Percentiles rank a stretch among this genome's conserved stretches.
phyloP scores from a whole-genome alignment of 2,797 vertebrate genomes.

The Cheirogaleus major region DNA sequence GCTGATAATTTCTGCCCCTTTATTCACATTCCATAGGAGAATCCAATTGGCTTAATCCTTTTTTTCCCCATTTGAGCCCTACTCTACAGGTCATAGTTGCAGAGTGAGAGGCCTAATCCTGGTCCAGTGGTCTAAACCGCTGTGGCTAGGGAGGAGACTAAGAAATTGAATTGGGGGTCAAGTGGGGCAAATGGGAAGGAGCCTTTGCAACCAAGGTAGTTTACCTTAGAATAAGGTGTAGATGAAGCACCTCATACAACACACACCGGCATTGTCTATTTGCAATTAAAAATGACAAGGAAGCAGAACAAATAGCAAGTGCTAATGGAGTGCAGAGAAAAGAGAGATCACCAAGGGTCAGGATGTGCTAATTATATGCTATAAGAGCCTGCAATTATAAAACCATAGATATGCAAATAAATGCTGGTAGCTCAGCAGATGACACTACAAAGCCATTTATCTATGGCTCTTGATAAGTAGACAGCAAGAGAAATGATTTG shows the following conservation, averaged over 20 bases:
- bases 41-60: not conserved
- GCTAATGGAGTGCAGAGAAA: conserved; percentile 56
- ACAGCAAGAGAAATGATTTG: conserved; percentile 55
- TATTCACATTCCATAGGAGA: not conserved
- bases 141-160: not conserved
- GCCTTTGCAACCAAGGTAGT: not conserved
- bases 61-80: not conserved
- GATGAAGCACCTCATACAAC: not conserved
- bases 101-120: not conserved
- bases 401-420: conserved; percentile 70
- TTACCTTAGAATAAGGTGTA: not conserved
- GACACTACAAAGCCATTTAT: conserved; percentile 52
- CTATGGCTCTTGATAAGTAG: conserved; percentile 34
- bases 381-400: conserved; percentile 67
- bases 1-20: not conserved
- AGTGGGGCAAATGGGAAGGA: not conserved
- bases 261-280: not conserved
- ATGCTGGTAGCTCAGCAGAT: conserved; percentile 43
- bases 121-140: not conserved
- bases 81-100: not conserved
- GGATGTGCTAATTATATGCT: conserved; percentile 59
- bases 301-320: conserved; percentile 63
- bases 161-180: not conserved
- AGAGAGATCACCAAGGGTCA: conserved; percentile 42
- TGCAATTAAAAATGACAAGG: conserved; percentile 48